phyloP scores from a whole-genome alignment of 2,797 vertebrate species.

The Sarcoramphus papa region DNA sequence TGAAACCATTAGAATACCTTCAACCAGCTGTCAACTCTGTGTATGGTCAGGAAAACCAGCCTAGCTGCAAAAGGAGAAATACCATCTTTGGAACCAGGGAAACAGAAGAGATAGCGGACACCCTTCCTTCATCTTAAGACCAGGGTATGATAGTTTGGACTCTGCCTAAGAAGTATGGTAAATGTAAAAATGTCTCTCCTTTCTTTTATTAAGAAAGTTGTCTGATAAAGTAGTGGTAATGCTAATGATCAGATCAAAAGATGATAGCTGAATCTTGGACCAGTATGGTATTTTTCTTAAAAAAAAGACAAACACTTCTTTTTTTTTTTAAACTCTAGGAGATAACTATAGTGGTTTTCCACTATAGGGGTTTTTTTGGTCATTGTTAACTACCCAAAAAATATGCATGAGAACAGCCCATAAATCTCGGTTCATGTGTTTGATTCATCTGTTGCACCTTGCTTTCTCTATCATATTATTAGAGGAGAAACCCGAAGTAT shows the following conservation, averaged over 20 bases:
- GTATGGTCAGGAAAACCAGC: neutral
- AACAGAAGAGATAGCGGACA: neutral
- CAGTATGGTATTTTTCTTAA: neutral
- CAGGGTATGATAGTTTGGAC: neutral
- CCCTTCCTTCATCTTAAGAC: neutral
- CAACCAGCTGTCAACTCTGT: neutral
- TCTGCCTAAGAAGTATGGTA: neutral
- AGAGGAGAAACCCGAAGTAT: neutral
- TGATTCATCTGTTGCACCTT: neutral
- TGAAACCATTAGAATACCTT: neutral
- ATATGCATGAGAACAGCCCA: neutral
- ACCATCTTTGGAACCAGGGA: neutral
- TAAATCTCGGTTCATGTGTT: neutral
- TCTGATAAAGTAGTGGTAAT: neutral
- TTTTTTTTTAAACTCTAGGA: neutral
- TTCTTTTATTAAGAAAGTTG: neutral
- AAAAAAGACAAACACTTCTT: neutral
- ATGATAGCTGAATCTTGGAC: neutral
- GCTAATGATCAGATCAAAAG: neutral
- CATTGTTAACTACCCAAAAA: neutral
- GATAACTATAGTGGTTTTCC: neutral
- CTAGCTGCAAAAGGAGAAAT: neutral
- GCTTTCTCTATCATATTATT: neutral
- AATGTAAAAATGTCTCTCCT: neutral
- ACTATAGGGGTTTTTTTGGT: accelerated